Conservation (phyloP, 2,888 invertebrate genomes). For the Harmothoe impar region DNA sequence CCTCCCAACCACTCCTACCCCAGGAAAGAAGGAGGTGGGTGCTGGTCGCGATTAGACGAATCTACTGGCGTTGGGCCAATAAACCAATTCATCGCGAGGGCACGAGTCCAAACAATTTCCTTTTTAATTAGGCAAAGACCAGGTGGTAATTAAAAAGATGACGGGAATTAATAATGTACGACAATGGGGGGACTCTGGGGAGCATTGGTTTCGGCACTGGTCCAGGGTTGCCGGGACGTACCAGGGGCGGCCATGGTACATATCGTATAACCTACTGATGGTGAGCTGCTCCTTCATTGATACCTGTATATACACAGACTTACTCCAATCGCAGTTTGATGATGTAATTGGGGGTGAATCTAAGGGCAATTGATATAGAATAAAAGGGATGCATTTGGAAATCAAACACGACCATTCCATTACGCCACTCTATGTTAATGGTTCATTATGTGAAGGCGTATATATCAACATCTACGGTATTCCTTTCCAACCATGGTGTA, state of each 20-base stretch:
- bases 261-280: background rate
- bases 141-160: slow-evolving; percentile 61
- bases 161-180: slow-evolving; percentile 52
- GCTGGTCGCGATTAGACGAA: slow-evolving; percentile 51
- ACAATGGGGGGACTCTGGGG: slow-evolving; percentile 33
- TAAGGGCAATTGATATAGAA: too few species aligned
- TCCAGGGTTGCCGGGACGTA: slow-evolving; percentile 17
- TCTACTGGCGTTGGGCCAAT: slow-evolving; percentile 47
- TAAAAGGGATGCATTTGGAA: too few species aligned
- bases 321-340: too few species aligned
- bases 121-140: slow-evolving; percentile 59
- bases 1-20: background rate
- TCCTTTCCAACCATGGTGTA: too few species aligned
- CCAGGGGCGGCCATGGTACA: background rate
- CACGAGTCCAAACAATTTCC: slow-evolving; percentile 59
- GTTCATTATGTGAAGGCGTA: too few species aligned
- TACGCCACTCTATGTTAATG: too few species aligned
- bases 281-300: background rate
- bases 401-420: too few species aligned
- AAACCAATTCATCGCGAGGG: slow-evolving; percentile 45
- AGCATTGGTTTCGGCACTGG: slow-evolving; percentile 32
- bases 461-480: too few species aligned
- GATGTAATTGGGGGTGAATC: too few species aligned
- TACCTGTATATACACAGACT: too few species aligned
- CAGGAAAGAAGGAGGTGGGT: slow-evolving; percentile 1